Evolutionary conservation across 2,888 invertebrate species (phyloP), one percentile per base, ranked within the genome.

Genomic region (Augochlorella aurata): DNA sequence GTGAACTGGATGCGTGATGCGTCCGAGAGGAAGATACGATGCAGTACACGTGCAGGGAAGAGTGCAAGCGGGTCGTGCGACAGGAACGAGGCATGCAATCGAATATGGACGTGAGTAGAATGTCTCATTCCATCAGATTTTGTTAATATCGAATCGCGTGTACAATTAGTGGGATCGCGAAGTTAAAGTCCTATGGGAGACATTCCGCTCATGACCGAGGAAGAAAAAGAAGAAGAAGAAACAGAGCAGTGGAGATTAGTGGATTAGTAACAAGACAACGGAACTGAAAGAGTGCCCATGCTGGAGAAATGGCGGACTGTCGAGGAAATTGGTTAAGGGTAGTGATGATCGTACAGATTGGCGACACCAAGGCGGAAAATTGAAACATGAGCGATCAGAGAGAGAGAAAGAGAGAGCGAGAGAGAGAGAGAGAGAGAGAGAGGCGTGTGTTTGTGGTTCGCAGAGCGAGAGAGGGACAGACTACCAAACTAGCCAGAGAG

Each of bases 401-500:
- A 50, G 18, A 50, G 50, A 50, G 50, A 50, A 18, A 50, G 50
- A 50, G 18, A 50, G 61, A 38, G 29, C 16, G n/a, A 38, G 29
- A 44, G 24, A 68, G 10, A 72, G 21, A 70, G 14, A 71, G n/a
- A 70, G 24, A 58, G 9, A 58, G 38, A 38, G 38, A 38, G 38
- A 38, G 38, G 38, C 38, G 38, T 38, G 21, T 18, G 10, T 49
- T 24, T 29, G 61, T 24, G 58, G 61, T 47, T 67, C 65, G 68
- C 24, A 74, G 38, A 73, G 49, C 14, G 45, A 49, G 49, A 69
- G n/a, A 52, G 77, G 52, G 49, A 81, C n/a, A 87, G 73, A 88
- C 74, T 85, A 87, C 83, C 86, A 85, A 86, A 87, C 84, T 87
- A 83, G 82, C 83, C 84, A 85, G 87, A 87, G 88, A 87, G 87